phyloP scores from a whole-genome alignment of 2,888 invertebrate genomes.

The Oligia strigilis region DNA sequence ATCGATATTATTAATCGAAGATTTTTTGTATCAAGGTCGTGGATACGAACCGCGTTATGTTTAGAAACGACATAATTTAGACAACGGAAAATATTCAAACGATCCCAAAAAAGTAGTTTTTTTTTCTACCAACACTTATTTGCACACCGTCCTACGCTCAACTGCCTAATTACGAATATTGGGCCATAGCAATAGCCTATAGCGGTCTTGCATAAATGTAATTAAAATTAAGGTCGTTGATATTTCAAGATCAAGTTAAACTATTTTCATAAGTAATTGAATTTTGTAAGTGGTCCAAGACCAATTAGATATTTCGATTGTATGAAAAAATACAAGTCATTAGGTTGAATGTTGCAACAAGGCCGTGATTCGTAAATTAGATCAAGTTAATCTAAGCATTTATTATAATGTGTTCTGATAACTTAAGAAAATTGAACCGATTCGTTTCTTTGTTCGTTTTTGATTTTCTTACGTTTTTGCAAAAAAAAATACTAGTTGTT shows the following conservation, averaged over 20 bases:
- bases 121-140: constrained; percentile 15
- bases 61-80: constrained; percentile 22
- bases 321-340: constrained; percentile 51
- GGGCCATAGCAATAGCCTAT: constrained; percentile 39
- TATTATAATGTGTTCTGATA: constrained; percentile 16
- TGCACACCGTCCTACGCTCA: constrained; percentile 23
- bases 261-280: constrained; percentile 55
- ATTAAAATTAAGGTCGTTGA: constrained; percentile 40
- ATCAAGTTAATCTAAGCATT: constrained; percentile 37
- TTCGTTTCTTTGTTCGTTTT: fast-evolving
- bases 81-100: not conserved
- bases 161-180: constrained; percentile 28
- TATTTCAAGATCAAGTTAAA: constrained; percentile 60
- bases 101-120: not conserved
- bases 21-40: constrained; percentile 32
- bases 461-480: too few species aligned
- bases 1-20: constrained; percentile 24
- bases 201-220: constrained; percentile 35
- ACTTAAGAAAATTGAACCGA: not conserved
- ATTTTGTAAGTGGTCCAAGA: constrained; percentile 59
- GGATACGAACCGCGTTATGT: constrained; percentile 23
- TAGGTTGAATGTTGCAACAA: constrained; percentile 58
- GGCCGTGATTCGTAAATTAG: constrained; percentile 57
- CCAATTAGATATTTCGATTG: constrained; percentile 62
- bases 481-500: too few species aligned